Evolutionary conservation across 37 sponge, comb jelly and placozoan species (phyloP), one percentile per base, ranked within the genome.

Genomic region (Beroe ovata): DNA sequence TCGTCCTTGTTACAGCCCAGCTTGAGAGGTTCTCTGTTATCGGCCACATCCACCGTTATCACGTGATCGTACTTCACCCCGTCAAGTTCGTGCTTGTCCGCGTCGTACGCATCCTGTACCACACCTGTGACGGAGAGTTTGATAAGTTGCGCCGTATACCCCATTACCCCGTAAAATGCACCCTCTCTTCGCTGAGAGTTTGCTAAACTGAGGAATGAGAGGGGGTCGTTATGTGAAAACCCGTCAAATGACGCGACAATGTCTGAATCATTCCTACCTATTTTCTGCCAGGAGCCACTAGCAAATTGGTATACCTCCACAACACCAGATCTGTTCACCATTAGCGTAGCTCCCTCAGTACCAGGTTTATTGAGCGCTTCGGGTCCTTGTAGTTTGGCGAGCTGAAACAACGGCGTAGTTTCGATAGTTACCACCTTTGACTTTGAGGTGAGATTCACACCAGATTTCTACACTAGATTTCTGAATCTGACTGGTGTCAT

Each of bases 61-160:
- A 77, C 84, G 38, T 36, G 38, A 36, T 77, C 84, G 54, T 77
- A 77, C 84, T 77, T 77, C 28, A 14, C 47, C 25, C 84, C 84
- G 84, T 77, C 84, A 42, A 77, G 54, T 25, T 77, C 84, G 84
- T 77, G 84, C 29, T 77, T 77, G 4, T 77, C 47, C 22, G 26
- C 33, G 54, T 77, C 84, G 28, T 77, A 77, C 28, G 84, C 84
- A 29, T 77, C 84, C 84, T 77, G 54, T 3, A 77, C 84, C 21
- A 42, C 28, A 77, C 84, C 84, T 77, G 84, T 1, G 26, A 26
- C 8, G 64, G 18, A 26, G 26, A 26, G 64, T n/a, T n/a, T n/a
- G n/a, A n/a, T n/a, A n/a, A n/a, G n/a, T n/a, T n/a, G n/a, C n/a
- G n/a, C n/a, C n/a, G n/a, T n/a, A n/a, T n/a, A n/a, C n/a, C n/a